These are phyloP conservation scores for Hypotaenidia philippensis DNA, from an alignment of 2,797 vertebrate species.

Conservation along the genomic window DNA sequence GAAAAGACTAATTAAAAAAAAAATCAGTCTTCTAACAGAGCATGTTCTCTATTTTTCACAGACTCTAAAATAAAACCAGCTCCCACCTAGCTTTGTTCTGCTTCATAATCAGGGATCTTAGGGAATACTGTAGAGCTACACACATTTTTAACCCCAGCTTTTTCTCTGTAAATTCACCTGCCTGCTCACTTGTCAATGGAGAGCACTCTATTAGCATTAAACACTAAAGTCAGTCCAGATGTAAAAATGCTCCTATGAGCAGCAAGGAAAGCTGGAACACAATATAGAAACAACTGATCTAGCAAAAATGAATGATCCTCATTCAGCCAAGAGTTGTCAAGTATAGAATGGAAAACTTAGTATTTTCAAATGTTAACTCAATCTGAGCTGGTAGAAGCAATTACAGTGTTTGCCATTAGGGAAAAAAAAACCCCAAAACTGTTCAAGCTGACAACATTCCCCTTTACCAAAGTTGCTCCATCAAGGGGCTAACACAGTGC, in stretches of 20 bases:
- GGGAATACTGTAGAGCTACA: background rate
- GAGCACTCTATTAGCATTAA: background rate
- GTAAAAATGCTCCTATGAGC: background rate
- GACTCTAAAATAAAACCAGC: background rate
- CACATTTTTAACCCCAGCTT: background rate
- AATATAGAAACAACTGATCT: background rate
- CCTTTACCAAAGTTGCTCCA: background rate
- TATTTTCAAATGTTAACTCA: constrained; percentile 21
- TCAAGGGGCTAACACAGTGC: background rate
- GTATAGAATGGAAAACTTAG: background rate
- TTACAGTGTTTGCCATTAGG: background rate
- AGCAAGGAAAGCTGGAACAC: background rate
- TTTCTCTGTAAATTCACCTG: background rate
- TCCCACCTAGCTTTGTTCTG: background rate
- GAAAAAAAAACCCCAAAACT: background rate
- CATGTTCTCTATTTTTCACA: background rate
- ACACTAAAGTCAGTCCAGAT: background rate
- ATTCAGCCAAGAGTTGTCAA: background rate
- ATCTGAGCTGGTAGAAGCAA: background rate
- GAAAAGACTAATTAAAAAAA: background rate
- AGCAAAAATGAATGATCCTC: background rate
- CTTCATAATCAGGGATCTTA: background rate
- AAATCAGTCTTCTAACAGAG: background rate
- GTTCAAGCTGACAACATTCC: background rate
- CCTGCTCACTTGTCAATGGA: background rate